These are phyloP conservation scores for Notospermus geniculatus DNA, from an alignment of 1,140 invertebrate genomes.

Conservation along the genomic window DNA sequence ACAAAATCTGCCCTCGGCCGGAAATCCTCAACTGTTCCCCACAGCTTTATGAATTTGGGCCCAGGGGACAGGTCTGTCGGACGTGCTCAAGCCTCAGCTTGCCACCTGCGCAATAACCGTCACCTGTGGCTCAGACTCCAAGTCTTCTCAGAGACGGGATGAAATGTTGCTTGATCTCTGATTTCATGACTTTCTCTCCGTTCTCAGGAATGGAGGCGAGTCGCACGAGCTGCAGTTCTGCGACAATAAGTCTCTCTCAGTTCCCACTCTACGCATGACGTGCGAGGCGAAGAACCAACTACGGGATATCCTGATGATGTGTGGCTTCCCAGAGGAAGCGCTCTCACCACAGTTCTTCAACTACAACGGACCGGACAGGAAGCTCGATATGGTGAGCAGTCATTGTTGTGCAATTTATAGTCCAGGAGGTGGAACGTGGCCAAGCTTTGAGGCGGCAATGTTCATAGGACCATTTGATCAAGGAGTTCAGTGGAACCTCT, in stretches of 20 bases:
- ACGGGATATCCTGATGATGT: slow-evolving; percentile 74
- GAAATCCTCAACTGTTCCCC: too few relatives aligned
- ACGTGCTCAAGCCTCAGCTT: too few relatives aligned
- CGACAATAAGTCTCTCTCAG: slow-evolving; percentile 83
- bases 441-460: too few relatives aligned
- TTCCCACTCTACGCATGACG: slow-evolving; percentile 84
- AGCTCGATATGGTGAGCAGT: slow-evolving; percentile 72
- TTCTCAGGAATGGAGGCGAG: slow-evolving; percentile 65
- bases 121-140: too few relatives aligned
- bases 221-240: slow-evolving; percentile 81
- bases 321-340: slow-evolving; percentile 87
- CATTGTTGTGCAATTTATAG: slow-evolving; percentile 12
- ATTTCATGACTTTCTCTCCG: not conserved
- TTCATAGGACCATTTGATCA: too few relatives aligned
- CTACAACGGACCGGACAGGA: slow-evolving; percentile 69
- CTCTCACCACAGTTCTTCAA: slow-evolving; percentile 73
- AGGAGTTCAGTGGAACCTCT: too few relatives aligned
- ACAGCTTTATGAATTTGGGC: too few relatives aligned
- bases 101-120: too few relatives aligned
- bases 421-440: too few relatives aligned
- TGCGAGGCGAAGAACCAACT: slow-evolving; percentile 91
- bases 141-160: not conserved
- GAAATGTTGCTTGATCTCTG: not conserved
- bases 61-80: too few relatives aligned
- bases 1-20: too few relatives aligned